These are phyloP conservation scores for Brachyistius frenatus DNA, from an alignment of 2,113 vertebrate genomes.

Conservation along the genomic window DNA sequence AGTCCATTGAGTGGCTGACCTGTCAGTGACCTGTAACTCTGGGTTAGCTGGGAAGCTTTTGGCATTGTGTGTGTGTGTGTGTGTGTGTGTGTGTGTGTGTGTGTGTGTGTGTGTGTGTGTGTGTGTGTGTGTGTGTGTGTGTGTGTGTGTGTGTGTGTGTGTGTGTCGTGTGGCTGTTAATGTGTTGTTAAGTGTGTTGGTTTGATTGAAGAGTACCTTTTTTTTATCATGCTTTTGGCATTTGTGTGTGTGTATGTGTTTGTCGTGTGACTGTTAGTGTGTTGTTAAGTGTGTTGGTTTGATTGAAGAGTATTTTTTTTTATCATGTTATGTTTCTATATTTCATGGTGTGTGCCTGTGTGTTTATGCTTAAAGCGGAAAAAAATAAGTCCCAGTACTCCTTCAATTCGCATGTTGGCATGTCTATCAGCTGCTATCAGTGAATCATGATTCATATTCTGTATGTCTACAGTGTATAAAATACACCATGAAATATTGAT, in stretches of 20 bases:
- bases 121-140: constrained; percentile 32
- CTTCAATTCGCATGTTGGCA: too few relatives aligned
- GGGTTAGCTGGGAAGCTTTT: constrained; percentile 86
- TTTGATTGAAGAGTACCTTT: constrained; percentile 23
- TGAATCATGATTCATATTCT: too few relatives aligned
- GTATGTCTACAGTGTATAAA: too few relatives aligned
- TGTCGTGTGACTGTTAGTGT: too few relatives aligned
- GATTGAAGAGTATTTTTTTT: constrained; percentile 25
- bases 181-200: constrained; percentile 25
- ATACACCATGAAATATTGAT: too few relatives aligned
- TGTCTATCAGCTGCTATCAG: too few relatives aligned
- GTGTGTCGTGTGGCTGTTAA: neutral
- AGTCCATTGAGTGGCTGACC: constrained; percentile 87
- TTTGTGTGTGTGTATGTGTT: too few relatives aligned
- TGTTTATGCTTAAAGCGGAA: too few relatives aligned
- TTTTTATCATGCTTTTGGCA: neutral
- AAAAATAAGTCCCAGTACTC: too few relatives aligned
- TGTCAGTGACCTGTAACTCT: constrained; percentile 86
- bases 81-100: constrained; percentile 63
- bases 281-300: neutral
- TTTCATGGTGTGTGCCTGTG: too few relatives aligned
- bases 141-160: constrained; percentile 49
- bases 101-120: constrained; percentile 62
- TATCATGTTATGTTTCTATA: neutral
- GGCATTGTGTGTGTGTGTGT: constrained; percentile 81